Percentiles rank a stretch among this genome's conserved stretches.
phyloP scores from a whole-genome alignment of 2,113 vertebrate species.

The Malurus cyaneus region DNA sequence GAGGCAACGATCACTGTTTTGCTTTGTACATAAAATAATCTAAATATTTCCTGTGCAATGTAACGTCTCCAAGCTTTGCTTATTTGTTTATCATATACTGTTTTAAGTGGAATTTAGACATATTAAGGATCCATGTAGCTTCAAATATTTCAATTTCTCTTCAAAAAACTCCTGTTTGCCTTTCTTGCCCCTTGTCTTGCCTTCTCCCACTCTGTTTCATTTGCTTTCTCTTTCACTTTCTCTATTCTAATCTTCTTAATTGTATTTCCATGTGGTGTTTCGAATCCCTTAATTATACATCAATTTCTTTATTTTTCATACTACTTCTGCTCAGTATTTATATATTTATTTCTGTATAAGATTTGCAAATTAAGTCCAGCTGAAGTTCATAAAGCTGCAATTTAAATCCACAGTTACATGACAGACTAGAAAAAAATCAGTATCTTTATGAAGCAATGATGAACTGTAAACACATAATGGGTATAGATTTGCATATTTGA shows the following conservation, averaged over 20 bases:
- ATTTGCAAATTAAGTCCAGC: background rate
- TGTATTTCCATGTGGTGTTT: background rate
- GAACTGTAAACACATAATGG: background rate
- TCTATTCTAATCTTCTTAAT: background rate
- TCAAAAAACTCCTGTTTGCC: background rate
- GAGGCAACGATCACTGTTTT: background rate
- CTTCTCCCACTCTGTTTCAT: background rate
- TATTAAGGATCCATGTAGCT: background rate
- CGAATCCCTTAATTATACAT: background rate
- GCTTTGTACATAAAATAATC: background rate
- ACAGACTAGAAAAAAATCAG: background rate
- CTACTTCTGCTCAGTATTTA: background rate
- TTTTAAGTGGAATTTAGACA: background rate
- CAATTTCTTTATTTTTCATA: background rate
- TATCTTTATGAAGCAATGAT: background rate
- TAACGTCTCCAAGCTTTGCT: background rate
- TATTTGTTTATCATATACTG: background rate
- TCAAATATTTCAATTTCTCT: background rate
- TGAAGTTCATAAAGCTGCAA: background rate
- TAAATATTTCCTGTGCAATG: background rate
- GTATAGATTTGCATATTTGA: background rate
- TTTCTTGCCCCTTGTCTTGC: background rate
- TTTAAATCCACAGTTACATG: background rate
- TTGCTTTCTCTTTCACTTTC: constrained; percentile 25
- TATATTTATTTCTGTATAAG: background rate